A percentile compares a stretch with the other conserved stretches of the same genome.
These are phyloP conservation scores for Lampris megalopsis DNA, from an alignment of 2,113 vertebrate species.

Conservation along the genomic window DNA sequence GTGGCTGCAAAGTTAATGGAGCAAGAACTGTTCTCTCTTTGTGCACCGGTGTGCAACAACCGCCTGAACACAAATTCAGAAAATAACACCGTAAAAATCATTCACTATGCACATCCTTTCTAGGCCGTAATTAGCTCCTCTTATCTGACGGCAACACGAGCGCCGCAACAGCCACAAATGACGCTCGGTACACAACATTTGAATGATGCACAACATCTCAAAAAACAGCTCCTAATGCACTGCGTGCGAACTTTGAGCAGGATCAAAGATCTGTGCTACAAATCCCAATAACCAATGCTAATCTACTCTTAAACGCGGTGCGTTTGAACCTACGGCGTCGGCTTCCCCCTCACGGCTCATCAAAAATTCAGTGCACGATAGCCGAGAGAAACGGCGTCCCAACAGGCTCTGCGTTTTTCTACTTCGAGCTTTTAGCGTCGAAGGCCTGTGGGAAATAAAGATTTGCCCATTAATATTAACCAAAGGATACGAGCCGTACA, in stretches of 20 bases:
- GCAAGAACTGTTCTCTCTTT: too few relatives aligned
- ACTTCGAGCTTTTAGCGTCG: slow-evolving; percentile 18
- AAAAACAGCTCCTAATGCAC: not conserved
- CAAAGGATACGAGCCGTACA: not conserved
- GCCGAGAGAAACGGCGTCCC: slow-evolving; percentile 21
- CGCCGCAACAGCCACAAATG: not conserved
- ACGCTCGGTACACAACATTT: not conserved
- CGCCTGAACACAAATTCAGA: too few relatives aligned
- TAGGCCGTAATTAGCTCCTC: too few relatives aligned
- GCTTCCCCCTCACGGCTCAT: not conserved
- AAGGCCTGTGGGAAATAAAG: slow-evolving; percentile 37
- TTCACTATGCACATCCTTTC: too few relatives aligned
- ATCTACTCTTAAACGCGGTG: slow-evolving; percentile 39
- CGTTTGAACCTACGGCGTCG: slow-evolving; percentile 4
- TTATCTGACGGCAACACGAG: not conserved
- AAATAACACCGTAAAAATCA: too few relatives aligned
- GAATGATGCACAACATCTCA: not conserved
- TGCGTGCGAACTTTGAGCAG: not conserved
- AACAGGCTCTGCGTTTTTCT: not conserved
- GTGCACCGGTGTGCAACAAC: too few relatives aligned
- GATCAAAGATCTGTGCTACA: slow-evolving; percentile 27
- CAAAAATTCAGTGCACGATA: slow-evolving; percentile 55
- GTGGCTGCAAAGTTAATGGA: too few relatives aligned
- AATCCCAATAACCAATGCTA: slow-evolving; percentile 24
- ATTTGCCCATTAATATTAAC: slow-evolving; percentile 44